Evolutionary conservation across 2,113 vertebrate genomes (phyloP).

Genomic region (Peromyscus californicus): DNA sequence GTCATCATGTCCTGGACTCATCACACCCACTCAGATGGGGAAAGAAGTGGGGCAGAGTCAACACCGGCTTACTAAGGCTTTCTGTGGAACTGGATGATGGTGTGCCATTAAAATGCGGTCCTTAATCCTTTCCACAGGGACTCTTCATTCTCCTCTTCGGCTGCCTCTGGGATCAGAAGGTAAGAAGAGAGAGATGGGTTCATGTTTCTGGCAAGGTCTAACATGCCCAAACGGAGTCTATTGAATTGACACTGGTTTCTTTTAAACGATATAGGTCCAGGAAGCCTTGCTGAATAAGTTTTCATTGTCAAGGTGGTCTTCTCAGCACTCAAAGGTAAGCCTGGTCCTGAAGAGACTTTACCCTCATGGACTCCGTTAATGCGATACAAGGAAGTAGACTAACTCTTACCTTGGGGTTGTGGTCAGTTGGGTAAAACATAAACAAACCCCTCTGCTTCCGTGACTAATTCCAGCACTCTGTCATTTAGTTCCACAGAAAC

Average conservation of each 20-base stretch:
- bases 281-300: constrained; percentile 88
- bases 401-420: background rate
- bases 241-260: constrained; percentile 39
- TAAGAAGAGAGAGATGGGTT: constrained; percentile 78
- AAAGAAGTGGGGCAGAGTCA: background rate
- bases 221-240: rapidly evolving
- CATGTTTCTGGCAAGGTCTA: constrained; percentile 20
- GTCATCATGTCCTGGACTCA: background rate
- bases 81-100: background rate
- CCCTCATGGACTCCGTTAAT: rapidly evolving
- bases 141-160: constrained; percentile 90
- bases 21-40: background rate
- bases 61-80: background rate
- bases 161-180: constrained; percentile 90
- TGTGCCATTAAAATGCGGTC: background rate
- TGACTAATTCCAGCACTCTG: background rate
- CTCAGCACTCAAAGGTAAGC: constrained; percentile 89
- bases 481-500: background rate
- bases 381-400: background rate
- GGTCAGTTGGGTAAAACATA: too few relatives aligned
- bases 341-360: background rate
- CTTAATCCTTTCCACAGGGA: constrained; percentile 83
- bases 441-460: background rate
- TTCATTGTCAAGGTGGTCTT: constrained; percentile 87
- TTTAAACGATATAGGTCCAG: constrained; percentile 86